A percentile compares a stretch with the other conserved stretches of the same genome.
phyloP scores from a whole-genome alignment of 2,113 vertebrate species.

The Etia nguti region DNA sequence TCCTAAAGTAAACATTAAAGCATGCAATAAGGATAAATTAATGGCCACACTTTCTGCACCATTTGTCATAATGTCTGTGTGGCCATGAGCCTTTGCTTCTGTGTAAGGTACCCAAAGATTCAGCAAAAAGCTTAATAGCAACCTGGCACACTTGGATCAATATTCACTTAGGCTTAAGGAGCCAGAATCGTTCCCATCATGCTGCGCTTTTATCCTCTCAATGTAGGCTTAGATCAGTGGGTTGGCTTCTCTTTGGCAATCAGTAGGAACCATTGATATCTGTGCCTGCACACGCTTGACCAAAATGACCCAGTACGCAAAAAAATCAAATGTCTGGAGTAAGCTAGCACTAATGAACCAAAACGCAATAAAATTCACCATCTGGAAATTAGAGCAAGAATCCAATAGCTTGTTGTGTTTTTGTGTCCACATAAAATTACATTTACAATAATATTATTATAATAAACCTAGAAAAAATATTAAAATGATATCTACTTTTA shows the following conservation, averaged over 20 bases:
- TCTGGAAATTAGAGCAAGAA: not conserved
- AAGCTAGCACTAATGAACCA: not conserved
- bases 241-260: conserved; percentile 33
- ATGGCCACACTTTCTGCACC: not conserved
- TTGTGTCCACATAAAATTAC: not conserved
- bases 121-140: conserved; percentile 54
- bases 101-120: conserved; percentile 27
- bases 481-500: not conserved
- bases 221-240: conserved; percentile 17
- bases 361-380: not conserved
- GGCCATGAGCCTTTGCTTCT: not conserved
- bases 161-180: conserved; percentile 66
- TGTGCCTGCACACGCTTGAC: conserved; percentile 30
- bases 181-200: conserved; percentile 46
- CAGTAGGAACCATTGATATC: conserved; percentile 50
- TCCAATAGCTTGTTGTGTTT: not conserved
- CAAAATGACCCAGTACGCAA: conserved; percentile 24
- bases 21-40: not conserved
- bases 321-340: not conserved
- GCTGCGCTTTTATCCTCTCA: conserved; percentile 51
- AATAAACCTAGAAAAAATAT: not conserved
- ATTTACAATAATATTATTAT: not conserved
- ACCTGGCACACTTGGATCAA: conserved; percentile 55
- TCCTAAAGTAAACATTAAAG: not conserved
- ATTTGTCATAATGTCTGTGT: not conserved